Percentiles rank a stretch among this genome's conserved stretches.
Evolutionary conservation across 1,140 invertebrate genomes (phyloP).

Genomic region (Diuraphis noxia): DNA sequence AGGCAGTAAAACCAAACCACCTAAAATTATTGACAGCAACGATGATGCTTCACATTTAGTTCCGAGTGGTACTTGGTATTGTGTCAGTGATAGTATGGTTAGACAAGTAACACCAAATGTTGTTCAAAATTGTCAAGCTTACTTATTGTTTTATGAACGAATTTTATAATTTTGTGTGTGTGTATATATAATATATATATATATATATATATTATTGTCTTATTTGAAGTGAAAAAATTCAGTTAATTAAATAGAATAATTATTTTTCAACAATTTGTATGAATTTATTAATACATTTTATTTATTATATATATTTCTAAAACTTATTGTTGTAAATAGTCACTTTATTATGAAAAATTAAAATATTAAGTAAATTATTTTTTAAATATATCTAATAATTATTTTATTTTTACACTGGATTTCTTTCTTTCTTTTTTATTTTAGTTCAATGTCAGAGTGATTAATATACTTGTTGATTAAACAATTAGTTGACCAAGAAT

Average conservation of each 20-base stretch:
- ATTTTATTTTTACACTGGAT: background rate
- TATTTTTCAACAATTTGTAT: background rate
- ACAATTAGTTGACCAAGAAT: background rate
- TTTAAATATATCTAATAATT: slow-evolving; percentile 6
- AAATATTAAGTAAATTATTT: background rate
- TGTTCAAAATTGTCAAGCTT: slow-evolving; percentile 89
- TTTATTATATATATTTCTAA: slow-evolving; percentile 22
- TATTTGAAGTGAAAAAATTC: background rate
- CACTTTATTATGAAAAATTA: slow-evolving; percentile 31
- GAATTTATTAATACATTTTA: slow-evolving; percentile 27
- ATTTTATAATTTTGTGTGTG: slow-evolving; percentile 65
- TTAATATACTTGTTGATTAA: background rate
- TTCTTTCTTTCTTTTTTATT: background rate
- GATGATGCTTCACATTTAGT: slow-evolving; percentile 41
- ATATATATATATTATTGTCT: background rate
- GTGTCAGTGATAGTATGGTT: slow-evolving; percentile 86
- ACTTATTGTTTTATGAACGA: slow-evolving; percentile 95
- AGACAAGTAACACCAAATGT: slow-evolving; percentile 76
- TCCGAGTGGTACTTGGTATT: slow-evolving; percentile 80
- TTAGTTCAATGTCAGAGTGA: background rate
- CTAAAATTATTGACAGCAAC: slow-evolving; percentile 36
- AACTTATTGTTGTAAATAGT: slow-evolving; percentile 37
- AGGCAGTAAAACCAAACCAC: slow-evolving; percentile 23
- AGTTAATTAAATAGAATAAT: background rate
- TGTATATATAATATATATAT: background rate